Conservation (phyloP, 1,140 invertebrate species). For the Tetranychus cinnabarinus region DNA sequence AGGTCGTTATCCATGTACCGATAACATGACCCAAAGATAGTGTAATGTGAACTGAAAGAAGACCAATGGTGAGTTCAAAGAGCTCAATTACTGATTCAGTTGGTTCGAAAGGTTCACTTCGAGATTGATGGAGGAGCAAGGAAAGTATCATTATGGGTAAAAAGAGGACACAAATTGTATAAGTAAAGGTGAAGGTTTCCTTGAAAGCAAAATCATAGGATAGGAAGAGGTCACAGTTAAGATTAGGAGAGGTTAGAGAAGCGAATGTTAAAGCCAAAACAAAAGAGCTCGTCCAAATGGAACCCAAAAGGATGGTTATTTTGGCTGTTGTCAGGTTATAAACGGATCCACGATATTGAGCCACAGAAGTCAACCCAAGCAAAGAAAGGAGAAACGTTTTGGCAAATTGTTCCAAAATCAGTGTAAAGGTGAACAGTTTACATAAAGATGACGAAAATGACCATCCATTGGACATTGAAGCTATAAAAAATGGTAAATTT, state of each 20-base stretch:
- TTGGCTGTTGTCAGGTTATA: neutral
- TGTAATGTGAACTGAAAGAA: neutral
- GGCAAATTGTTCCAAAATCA: neutral
- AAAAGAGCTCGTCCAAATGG: neutral
- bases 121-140: neutral
- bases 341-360: neutral
- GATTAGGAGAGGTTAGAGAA: neutral
- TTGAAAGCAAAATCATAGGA: neutral
- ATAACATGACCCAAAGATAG: neutral
- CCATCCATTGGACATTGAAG: neutral
- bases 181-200: neutral
- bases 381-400: neutral
- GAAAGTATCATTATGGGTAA: neutral
- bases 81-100: neutral
- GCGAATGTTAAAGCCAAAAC: neutral
- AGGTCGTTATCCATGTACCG: neutral
- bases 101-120: neutral
- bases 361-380: neutral
- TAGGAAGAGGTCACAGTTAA: neutral
- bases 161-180: neutral
- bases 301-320: neutral
- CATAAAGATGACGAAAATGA: neutral
- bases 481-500: neutral
- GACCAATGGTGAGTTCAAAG: neutral
- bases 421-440: neutral